Evolutionary conservation across 2,888 invertebrate species (phyloP), one percentile per base, ranked within the genome.

Genomic region (Cephalotes varians): DNA sequence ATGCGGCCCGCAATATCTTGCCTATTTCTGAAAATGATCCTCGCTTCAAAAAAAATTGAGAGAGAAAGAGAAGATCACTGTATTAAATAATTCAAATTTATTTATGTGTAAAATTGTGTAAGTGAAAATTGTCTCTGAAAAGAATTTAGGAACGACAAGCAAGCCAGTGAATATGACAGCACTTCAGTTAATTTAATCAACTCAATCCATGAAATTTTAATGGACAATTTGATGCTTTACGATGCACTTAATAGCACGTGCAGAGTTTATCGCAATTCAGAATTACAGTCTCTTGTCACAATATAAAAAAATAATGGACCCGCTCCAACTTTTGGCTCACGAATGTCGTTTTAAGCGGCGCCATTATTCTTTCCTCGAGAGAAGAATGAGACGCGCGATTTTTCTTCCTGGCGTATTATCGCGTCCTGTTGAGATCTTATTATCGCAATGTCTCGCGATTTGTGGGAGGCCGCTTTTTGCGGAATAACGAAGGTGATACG

Each of bases 221-320:
- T 18, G 37, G 47, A 18, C 34, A 25, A n/a, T 72, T 58, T 56
- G 40, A 28, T 28, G 28, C 56, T 72, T 72, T 37, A 72, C 40
- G 72, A 56, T 28, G 72, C 56, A 49, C 28, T 28, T 72, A 72
- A 72, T 72, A 40, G 40, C 40, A 40, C 56, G 71, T 54, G 37
- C 25, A 31, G 40, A 54, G 37, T 73, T 73, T 74, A 74, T 74
- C 18, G 60, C 51, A n/a, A 64, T n/a, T 44, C 58, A 15, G 44
- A 74, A 37, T 64, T 74, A 47, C 25, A 64, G 34, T 51, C 47
- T 34, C 37, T 49, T 34, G 34, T 64, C 51, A 5, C 51, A 51
- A 12, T 76, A 49, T 76, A 51, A 76, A 65, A n/a, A 76, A 65
- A 28, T 64, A 51, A 40, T 64, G 74, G 64, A 31, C 7, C 18